phyloP scores from a whole-genome alignment of 2,797 vertebrate genomes.

The Smutsia temminckii region DNA sequence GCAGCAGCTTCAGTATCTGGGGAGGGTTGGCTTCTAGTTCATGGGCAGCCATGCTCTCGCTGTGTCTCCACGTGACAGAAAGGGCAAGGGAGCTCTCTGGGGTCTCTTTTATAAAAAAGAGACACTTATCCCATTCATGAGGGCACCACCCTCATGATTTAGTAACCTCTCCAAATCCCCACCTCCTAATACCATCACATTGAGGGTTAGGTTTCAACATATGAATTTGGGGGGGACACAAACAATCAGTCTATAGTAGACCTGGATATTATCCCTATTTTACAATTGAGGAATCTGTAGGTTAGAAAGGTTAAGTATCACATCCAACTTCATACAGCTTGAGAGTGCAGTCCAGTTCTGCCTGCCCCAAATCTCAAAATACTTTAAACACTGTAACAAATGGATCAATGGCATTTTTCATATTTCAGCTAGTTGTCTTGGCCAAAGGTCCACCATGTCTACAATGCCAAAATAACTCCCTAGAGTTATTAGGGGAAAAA shows the following conservation, averaged over 20 bases:
- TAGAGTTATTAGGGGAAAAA: background rate
- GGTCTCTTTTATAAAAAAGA: background rate
- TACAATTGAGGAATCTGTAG: background rate
- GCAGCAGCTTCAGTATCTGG: background rate
- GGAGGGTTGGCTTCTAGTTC: background rate
- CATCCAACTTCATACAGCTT: background rate
- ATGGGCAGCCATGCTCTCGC: background rate
- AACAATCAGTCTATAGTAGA: background rate
- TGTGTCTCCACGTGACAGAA: background rate
- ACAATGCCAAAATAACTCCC: background rate
- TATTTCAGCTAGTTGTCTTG: background rate
- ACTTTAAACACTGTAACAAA: background rate
- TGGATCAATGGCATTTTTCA: constrained; percentile 1
- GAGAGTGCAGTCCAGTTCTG: background rate
- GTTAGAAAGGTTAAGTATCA: background rate
- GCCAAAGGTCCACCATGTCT: background rate
- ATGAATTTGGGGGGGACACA: background rate
- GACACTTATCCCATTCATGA: background rate
- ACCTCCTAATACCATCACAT: background rate
- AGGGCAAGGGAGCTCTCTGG: background rate
- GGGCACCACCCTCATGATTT: background rate
- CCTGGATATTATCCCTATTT: background rate
- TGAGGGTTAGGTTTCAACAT: background rate
- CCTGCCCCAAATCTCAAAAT: constrained; percentile 39
- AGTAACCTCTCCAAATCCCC: background rate